phyloP scores from a whole-genome alignment of 2,797 vertebrate genomes.

The Sparus aurata region DNA sequence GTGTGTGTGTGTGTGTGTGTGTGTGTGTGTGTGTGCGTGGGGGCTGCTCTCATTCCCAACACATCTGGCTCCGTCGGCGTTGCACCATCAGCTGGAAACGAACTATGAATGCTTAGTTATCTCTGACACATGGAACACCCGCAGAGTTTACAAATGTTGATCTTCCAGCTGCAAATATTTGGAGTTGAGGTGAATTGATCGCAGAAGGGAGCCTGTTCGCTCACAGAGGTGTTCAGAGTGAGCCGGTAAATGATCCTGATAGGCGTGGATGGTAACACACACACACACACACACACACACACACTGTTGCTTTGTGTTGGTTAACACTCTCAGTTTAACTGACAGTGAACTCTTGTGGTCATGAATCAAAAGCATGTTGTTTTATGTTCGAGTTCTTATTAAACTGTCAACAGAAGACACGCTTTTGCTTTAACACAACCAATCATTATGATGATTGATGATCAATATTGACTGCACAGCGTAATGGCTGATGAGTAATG shows the following conservation, averaged over 20 bases:
- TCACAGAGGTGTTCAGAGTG: slow-evolving; percentile 3
- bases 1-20: slow-evolving; percentile 11
- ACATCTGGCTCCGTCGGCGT: slow-evolving; percentile 63
- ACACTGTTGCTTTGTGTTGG: neutral
- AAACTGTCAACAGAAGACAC: too few species aligned
- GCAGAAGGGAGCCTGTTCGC: neutral
- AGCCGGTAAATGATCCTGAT: slow-evolving; percentile 32
- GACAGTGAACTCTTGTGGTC: neutral
- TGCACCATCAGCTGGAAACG: slow-evolving; percentile 17
- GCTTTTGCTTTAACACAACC: too few species aligned
- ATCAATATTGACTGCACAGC: too few species aligned
- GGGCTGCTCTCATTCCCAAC: slow-evolving; percentile 38
- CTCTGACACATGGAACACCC: neutral
- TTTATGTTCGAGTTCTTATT: neutral
- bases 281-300: neutral
- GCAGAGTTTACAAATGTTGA: slow-evolving; percentile 41
- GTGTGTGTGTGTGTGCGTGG: slow-evolving; percentile 3
- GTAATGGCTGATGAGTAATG: too few species aligned
- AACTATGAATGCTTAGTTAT: slow-evolving; percentile 45
- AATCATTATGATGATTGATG: too few species aligned
- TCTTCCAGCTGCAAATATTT: slow-evolving; percentile 42
- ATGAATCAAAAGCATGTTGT: neutral
- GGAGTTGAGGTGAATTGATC: slow-evolving; percentile 26
- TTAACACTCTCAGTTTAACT: slow-evolving; percentile 19
- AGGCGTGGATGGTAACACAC: neutral